Base-by-base conservation (phyloP, 1,140 invertebrate species). In the Teleogryllus occipitalis region DNA sequence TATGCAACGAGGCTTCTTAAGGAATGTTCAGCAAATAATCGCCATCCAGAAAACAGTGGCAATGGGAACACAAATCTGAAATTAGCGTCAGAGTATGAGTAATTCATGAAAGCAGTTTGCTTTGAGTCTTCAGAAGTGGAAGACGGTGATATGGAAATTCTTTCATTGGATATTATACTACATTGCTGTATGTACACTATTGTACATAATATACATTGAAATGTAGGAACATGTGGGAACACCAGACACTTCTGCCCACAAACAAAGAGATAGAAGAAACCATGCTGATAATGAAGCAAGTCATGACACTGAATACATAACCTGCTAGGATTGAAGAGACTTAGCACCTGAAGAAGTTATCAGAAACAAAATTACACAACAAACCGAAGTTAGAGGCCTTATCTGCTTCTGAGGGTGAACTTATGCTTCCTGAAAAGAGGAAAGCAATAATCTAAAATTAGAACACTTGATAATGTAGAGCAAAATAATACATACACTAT, bases 101-200 rank as follows among this genome's bases (percentile, higher is more conserved):
- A 80, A 48, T 80, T 80, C 47, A 80, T 80, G 79, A 80, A 80
- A 77, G 79, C 79, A 27, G 79, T 80, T 14, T 72, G 75, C 18
- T 76, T 72, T 74, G 79, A 80, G 21, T 48, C 79, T 65, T 5
- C 21, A 76, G 10, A 18, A 7, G 5, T 12, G 22, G 79, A 80
- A 10, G 27, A 73, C 7, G 46, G 72, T 22, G 39, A 39, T 48
- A 75, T 8, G 12, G 47, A 21, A 18, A 18, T 8, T 46, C 8
- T 46, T 79, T 7, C 47, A 18, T 21, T 15, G 15, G 74, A 75
- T 7, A 8, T 15, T 8, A 8, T 8, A 8, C 8, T 8, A n/a
- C n/a, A n/a, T n/a, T n/a, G n/a, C n/a, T n/a, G n/a, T n/a, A n/a
- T n/a, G n/a, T n/a, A n/a, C n/a, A n/a, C n/a, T n/a, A n/a, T n/a